A percentile compares a stretch with the other conserved stretches of the same genome.
Evolutionary conservation across 2,797 vertebrate genomes (phyloP).

Genomic region (Karalla daura): DNA sequence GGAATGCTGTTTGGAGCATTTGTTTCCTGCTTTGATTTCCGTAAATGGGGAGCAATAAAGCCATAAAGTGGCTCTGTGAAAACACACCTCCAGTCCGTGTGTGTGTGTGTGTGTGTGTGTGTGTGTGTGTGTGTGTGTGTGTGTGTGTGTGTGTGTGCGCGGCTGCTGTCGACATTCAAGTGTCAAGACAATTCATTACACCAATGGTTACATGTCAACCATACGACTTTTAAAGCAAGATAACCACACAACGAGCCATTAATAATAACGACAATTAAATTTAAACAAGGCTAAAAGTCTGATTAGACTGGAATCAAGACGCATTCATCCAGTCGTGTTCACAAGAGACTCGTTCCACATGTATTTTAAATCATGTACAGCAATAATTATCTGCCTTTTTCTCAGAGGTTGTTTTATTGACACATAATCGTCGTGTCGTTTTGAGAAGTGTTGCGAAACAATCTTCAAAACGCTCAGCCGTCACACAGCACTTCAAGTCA

Average conservation of each 20-base stretch:
- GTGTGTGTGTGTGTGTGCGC: slow-evolving; percentile 25
- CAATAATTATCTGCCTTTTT: background rate
- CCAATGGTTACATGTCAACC: background rate
- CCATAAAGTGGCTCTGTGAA: slow-evolving; percentile 77
- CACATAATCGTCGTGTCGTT: background rate
- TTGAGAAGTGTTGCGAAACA: background rate
- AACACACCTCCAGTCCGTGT: slow-evolving; percentile 51
- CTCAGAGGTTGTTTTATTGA: background rate
- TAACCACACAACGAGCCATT: too few relatives aligned
- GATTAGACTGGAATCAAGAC: background rate
- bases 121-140: slow-evolving; percentile 34
- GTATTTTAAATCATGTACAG: background rate
- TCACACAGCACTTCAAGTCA: too few relatives aligned
- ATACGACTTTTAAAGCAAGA: too few relatives aligned
- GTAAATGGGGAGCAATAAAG: slow-evolving; percentile 80
- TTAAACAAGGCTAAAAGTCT: background rate
- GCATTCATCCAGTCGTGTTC: background rate
- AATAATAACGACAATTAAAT: background rate
- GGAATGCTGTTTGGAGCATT: slow-evolving; percentile 77
- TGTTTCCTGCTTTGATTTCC: slow-evolving; percentile 83
- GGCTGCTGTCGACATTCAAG: slow-evolving; percentile 35
- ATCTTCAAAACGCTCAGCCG: background rate
- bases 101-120: slow-evolving; percentile 25
- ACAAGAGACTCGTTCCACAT: background rate
- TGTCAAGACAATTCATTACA: slow-evolving; percentile 31